A percentile compares a stretch with the other conserved stretches of the same genome.
Evolutionary conservation across 2,113 vertebrate species (phyloP).

Genomic region (Poicephalus gulielmi): DNA sequence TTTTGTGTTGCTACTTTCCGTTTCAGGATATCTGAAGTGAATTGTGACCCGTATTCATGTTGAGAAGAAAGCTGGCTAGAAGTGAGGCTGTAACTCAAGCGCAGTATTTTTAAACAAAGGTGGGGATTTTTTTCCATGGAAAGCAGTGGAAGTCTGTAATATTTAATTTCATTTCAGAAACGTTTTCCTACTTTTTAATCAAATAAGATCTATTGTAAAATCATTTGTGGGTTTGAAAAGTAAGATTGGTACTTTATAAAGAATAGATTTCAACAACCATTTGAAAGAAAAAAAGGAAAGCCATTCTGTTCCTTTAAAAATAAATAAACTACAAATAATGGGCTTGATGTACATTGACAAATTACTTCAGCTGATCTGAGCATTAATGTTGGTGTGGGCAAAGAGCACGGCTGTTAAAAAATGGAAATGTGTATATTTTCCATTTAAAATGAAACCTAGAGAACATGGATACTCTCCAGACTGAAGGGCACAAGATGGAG

Average conservation of each 20-base stretch:
- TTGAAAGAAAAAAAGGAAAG: background rate
- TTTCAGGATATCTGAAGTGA: background rate
- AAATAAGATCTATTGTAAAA: background rate
- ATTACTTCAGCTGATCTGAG: constrained; percentile 3
- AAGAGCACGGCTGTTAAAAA: background rate
- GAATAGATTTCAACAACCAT: background rate
- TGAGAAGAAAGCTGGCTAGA: background rate
- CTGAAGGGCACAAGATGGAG: background rate
- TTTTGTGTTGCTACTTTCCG: background rate
- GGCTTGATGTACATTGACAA: background rate
- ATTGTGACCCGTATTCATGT: fast-evolving
- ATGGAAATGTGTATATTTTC: background rate
- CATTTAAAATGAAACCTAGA: background rate
- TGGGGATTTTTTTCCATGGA: fast-evolving
- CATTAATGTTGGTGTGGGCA: background rate
- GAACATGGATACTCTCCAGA: background rate
- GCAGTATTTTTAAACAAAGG: background rate
- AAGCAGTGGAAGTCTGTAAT: background rate
- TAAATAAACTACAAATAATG: background rate
- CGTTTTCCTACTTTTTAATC: background rate
- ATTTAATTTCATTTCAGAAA: background rate
- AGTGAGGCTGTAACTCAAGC: background rate
- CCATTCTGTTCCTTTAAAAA: background rate
- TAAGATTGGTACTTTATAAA: background rate
- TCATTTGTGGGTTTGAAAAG: background rate